Evolutionary conservation across 2,797 vertebrate genomes (phyloP), one percentile per base, ranked within the genome.

Genomic region (Botia kubotai): DNA sequence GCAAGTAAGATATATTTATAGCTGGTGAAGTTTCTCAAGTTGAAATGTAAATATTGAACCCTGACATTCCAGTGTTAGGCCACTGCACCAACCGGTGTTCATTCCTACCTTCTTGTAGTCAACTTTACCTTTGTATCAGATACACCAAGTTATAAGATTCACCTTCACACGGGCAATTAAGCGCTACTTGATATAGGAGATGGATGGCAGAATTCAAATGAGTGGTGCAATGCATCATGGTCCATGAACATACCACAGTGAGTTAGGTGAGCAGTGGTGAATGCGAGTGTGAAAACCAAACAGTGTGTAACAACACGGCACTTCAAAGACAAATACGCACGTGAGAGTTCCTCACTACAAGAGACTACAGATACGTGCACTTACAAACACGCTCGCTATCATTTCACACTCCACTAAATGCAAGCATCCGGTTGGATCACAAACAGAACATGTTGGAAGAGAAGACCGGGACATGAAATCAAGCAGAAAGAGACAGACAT

Each of bases 181-280:
- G 65, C 77, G 55, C 58, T 65, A 29, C 60, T 79, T 72, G 77
- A 65, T 26, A 0, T 48, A 43, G n/a, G 5, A 79, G 77, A 74
- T 63, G 74, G 70, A 72, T 65, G 70, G 65, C 75, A 72, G 72
- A 76, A 83, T 86, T 83, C 82, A 86, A 82, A 84, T 84, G 82
- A 79, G 82, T 19, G 70, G 79, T 86, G 82, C 82, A 86, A 86
- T 84, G 82, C 85, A 86, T 86, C 85, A 86, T 86, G 85, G 85
- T 77, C 79, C 50, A 6, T 84, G 85, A 82, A 82, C 85, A 86
- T 62, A 86, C 82, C 79, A 62, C 82, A 79, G 79, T 1, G 82
- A 82, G 79, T 70, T 84, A 79, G 79, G 76, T 83, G 82, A 86
- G 82, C 82, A 82, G 82, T 83, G 75, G 85, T 83, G 84, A 81